Evolutionary conservation across 2,113 vertebrate species (phyloP).

Genomic region (Indicator indicator): DNA sequence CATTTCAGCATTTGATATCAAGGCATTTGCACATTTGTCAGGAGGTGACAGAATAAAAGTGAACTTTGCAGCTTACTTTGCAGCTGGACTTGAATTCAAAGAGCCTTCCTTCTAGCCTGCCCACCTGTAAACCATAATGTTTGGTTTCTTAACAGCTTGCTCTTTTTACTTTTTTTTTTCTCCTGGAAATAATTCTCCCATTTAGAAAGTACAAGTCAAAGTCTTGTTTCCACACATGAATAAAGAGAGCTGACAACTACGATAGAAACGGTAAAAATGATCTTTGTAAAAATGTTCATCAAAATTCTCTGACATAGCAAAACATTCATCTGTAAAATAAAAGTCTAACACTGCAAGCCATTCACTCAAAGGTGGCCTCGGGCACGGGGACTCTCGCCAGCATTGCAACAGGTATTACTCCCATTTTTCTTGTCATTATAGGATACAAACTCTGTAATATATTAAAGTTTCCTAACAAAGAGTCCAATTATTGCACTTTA

Average conservation of each 20-base stretch:
- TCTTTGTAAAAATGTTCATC: constrained; percentile 75
- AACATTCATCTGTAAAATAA: constrained; percentile 73
- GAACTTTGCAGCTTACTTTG: constrained; percentile 51
- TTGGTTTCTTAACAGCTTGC: constrained; percentile 39
- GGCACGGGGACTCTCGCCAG: constrained; percentile 33
- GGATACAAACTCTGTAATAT: constrained; percentile 64
- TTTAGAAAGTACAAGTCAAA: constrained; percentile 64
- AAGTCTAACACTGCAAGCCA: constrained; percentile 52
- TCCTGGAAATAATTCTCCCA: constrained; percentile 49
- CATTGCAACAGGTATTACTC: constrained; percentile 37
- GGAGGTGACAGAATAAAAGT: constrained; percentile 29
- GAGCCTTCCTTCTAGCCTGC: constrained; percentile 14
- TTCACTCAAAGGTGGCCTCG: constrained; percentile 27
- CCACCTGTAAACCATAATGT: constrained; percentile 20
- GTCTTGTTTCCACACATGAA: constrained; percentile 57
- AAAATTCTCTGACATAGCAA: constrained; percentile 76
- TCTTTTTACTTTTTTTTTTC: neutral
- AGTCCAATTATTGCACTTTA: constrained; percentile 76
- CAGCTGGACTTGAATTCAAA: constrained; percentile 39
- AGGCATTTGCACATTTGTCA: constrained; percentile 66
- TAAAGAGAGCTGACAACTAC: constrained; percentile 63
- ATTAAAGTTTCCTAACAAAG: constrained; percentile 73
- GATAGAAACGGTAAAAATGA: constrained; percentile 78
- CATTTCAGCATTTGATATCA: constrained; percentile 58
- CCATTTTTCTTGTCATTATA: constrained; percentile 36